These are phyloP conservation scores for Oceanites oceanicus DNA, from an alignment of 2,113 vertebrate species.

Conservation along the genomic window DNA sequence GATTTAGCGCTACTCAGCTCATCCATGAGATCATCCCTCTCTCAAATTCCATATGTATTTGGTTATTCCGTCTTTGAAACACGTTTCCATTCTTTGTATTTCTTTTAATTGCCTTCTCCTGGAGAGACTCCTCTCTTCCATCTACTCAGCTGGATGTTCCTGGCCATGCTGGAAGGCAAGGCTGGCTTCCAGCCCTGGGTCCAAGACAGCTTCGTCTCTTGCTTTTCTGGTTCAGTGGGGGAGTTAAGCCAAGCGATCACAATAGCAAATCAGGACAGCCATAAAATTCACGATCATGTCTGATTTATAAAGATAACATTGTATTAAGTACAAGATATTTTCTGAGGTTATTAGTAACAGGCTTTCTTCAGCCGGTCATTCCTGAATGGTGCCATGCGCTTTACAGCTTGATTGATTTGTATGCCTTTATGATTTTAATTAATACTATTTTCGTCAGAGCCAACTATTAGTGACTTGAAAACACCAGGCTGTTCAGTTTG, in stretches of 20 bases:
- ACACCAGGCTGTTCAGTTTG: neutral
- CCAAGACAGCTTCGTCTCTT: constrained; percentile 7
- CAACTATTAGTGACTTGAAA: neutral
- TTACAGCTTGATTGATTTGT: constrained; percentile 20
- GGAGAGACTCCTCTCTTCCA: constrained; percentile 25
- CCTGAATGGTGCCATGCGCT: neutral
- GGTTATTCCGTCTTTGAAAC: constrained; percentile 31
- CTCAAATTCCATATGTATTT: constrained; percentile 28
- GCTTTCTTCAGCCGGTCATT: neutral
- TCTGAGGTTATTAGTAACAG: constrained; percentile 10
- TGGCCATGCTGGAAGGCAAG: constrained; percentile 30
- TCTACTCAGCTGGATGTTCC: constrained; percentile 39
- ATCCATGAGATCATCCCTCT: constrained; percentile 23
- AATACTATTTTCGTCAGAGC: neutral
- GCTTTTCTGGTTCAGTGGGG: constrained; percentile 23
- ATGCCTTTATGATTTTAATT: constrained; percentile 39
- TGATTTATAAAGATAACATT: constrained; percentile 54
- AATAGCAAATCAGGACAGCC: constrained; percentile 32
- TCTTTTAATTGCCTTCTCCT: constrained; percentile 46
- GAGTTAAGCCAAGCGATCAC: neutral
- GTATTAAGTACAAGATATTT: neutral
- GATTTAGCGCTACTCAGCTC: neutral
- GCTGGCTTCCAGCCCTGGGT: neutral
- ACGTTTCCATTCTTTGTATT: neutral
- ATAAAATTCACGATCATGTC: constrained; percentile 3